phyloP scores from a whole-genome alignment of 2,797 vertebrate genomes.

The Echeneis naucrates region DNA sequence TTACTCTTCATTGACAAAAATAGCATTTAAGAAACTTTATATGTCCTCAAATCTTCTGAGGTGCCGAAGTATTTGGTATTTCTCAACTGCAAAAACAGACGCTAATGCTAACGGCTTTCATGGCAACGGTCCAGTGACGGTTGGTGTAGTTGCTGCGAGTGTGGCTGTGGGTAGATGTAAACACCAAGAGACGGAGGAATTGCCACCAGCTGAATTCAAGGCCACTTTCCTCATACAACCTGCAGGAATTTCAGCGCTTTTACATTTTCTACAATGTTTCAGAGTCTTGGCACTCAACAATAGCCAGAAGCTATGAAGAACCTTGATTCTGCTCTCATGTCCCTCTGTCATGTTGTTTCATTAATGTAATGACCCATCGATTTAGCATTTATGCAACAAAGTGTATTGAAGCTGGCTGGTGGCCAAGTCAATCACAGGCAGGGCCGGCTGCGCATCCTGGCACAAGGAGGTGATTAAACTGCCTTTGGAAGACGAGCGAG shows the following conservation, averaged over 20 bases:
- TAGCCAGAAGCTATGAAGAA: slow-evolving; percentile 47
- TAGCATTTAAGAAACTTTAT: slow-evolving; percentile 48
- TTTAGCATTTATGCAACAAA: slow-evolving; percentile 70
- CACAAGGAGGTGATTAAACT: slow-evolving; percentile 64
- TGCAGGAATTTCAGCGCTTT: slow-evolving; percentile 40
- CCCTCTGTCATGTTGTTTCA: slow-evolving; percentile 62
- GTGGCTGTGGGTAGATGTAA: slow-evolving; percentile 9
- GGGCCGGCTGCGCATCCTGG: slow-evolving; percentile 64
- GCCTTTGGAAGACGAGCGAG: slow-evolving; percentile 37
- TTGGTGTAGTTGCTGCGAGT: slow-evolving; percentile 9
- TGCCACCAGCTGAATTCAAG: slow-evolving; percentile 27
- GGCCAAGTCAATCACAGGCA: slow-evolving; percentile 72
- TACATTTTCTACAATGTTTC: slow-evolving; percentile 40
- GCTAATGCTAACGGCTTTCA: slow-evolving; percentile 56
- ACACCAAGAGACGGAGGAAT: slow-evolving; percentile 5
- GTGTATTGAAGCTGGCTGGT: slow-evolving; percentile 48
- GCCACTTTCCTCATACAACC: slow-evolving; percentile 25
- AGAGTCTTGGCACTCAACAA: slow-evolving; percentile 27
- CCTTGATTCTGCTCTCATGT: slow-evolving; percentile 51
- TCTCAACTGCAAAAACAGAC: slow-evolving; percentile 66
- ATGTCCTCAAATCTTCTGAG: slow-evolving; percentile 31
- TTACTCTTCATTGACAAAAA: slow-evolving; percentile 36
- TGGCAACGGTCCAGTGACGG: slow-evolving; percentile 41
- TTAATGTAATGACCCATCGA: slow-evolving; percentile 70
- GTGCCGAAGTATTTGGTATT: slow-evolving; percentile 53